Conservation (phyloP, 1,140 invertebrate genomes). For the Euura saliciscinereae region DNA sequence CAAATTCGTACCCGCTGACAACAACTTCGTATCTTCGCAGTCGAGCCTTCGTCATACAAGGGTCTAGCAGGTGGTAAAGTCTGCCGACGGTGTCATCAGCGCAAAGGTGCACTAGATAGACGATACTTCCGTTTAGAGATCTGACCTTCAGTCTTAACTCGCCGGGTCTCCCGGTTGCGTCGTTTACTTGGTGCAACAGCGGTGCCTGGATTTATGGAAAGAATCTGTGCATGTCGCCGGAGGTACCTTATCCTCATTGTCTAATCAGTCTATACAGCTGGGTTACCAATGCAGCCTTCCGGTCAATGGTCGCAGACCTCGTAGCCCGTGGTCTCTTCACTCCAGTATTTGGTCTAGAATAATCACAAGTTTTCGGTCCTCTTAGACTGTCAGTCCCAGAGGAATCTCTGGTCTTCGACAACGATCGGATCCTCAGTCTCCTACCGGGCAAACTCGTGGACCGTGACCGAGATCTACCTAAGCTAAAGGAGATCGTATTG, state of each 20-base stretch:
- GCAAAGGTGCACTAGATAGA: constrained; percentile 48
- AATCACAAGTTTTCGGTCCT: background rate
- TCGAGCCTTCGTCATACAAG: constrained; percentile 31
- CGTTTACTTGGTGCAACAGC: constrained; percentile 43
- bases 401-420: background rate
- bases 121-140: constrained; percentile 47
- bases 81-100: constrained; percentile 42
- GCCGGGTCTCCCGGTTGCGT: constrained; percentile 35
- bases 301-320: constrained; percentile 22
- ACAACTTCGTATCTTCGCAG: constrained; percentile 45
- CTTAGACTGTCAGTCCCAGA: background rate
- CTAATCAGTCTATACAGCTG: background rate
- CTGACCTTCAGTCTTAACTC: constrained; percentile 52
- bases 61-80: constrained; percentile 49
- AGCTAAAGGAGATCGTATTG: too few relatives aligned
- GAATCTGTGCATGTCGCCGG: background rate
- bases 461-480: constrained; percentile 34
- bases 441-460: constrained; percentile 36
- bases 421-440: background rate
- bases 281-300: constrained; percentile 20
- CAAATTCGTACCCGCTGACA: constrained; percentile 42
- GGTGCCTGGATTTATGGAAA: constrained; percentile 36
- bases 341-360: background rate
- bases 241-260: too few relatives aligned
- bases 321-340: constrained; percentile 19